A percentile compares a stretch with the other conserved stretches of the same genome.
These are phyloP conservation scores for Macheiramphus alcinus DNA, from an alignment of 2,113 vertebrate genomes.

Conservation along the genomic window DNA sequence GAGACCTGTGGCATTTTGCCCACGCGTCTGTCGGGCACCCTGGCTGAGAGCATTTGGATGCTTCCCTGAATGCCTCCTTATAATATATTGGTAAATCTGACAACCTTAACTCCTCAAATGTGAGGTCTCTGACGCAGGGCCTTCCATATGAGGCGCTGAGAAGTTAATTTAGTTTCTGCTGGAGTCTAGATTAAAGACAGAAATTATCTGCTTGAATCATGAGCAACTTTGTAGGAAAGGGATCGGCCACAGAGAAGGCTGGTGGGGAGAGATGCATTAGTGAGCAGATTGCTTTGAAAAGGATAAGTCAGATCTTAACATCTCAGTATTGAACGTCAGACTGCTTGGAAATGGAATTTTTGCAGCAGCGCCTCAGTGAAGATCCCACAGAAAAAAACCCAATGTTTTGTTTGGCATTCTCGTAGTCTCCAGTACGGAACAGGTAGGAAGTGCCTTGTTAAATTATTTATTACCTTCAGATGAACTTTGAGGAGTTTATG, in stretches of 20 bases:
- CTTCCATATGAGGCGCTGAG: not conserved
- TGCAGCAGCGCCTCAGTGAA: not conserved
- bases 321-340: conserved; percentile 33
- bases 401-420: not conserved
- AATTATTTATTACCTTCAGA: not conserved
- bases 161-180: conserved; percentile 29
- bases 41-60: fast-evolving
- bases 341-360: conserved; percentile 10
- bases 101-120: not conserved
- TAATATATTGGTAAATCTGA: fast-evolving
- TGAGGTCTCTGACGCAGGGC: fast-evolving
- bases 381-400: not conserved
- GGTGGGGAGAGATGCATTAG: conserved; percentile 23
- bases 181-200: conserved; percentile 46
- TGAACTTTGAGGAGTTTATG: not conserved
- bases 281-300: conserved; percentile 18
- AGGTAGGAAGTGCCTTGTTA: not conserved
- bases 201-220: conserved; percentile 45
- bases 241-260: not conserved
- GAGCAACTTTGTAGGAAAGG: conserved; percentile 20
- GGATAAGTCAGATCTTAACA: conserved; percentile 21
- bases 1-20: not conserved
- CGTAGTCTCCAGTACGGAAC: not conserved
- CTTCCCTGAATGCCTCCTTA: not conserved
- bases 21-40: not conserved